phyloP scores from a whole-genome alignment of 2,888 invertebrate species.

The Ceramica pisi region DNA sequence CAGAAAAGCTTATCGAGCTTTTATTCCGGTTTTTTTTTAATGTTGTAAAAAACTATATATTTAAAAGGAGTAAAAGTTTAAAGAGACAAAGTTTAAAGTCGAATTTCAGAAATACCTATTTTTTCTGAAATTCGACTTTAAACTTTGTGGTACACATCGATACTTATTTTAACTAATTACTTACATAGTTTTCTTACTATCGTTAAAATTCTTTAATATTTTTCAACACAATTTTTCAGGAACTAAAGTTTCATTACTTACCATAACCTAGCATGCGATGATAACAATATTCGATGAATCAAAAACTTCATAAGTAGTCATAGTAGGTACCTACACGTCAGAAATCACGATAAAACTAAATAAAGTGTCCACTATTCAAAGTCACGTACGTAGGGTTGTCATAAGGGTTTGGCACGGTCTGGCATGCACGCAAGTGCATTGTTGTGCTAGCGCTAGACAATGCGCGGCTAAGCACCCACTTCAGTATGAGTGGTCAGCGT shows the following conservation, averaged over 20 bases:
- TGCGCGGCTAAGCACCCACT: constrained; percentile 76
- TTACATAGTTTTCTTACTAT: too few relatives aligned
- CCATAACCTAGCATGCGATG: not conserved
- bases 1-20: not conserved
- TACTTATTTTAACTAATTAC: not conserved
- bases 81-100: too few relatives aligned
- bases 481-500: constrained; percentile 84
- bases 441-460: constrained; percentile 79
- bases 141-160: not conserved
- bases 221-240: not conserved
- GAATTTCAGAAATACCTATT: too few relatives aligned
- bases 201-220: not conserved
- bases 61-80: too few relatives aligned
- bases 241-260: not conserved
- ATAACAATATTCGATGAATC: constrained; percentile 8
- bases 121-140: not conserved
- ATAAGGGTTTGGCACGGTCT: constrained; percentile 67
- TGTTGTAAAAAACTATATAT: not conserved
- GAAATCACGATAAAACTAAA: constrained; percentile 36
- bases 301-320: constrained; percentile 11
- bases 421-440: constrained; percentile 73
- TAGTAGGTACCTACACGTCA: not conserved
- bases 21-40: not conserved
- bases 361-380: constrained; percentile 49
- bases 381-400: constrained; percentile 61